Conservation (phyloP, 2,888 invertebrate genomes). For the Oxytorus armatus region DNA sequence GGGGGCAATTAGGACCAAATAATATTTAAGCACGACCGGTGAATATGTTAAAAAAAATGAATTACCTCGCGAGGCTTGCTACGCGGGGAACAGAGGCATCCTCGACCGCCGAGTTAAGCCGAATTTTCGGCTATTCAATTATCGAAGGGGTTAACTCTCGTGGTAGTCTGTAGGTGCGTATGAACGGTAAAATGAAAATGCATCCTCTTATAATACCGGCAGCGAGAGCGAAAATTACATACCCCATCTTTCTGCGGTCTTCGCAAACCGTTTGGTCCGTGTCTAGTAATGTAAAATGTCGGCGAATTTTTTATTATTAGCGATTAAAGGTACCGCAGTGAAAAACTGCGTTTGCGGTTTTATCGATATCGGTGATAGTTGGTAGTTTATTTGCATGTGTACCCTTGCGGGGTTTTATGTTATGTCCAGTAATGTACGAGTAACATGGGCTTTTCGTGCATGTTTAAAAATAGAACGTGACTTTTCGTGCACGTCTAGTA, state of each 20-base stretch:
- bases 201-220: constrained; percentile 29
- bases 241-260: background rate
- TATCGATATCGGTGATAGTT: constrained; percentile 1
- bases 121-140: constrained; percentile 69
- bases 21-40: constrained; percentile 57
- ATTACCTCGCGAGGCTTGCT: constrained; percentile 16
- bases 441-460: no score
- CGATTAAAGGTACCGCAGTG: constrained; percentile 20
- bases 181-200: constrained; percentile 20
- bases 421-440: no score
- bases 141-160: constrained; percentile 56
- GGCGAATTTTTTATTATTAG: background rate
- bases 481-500: no score
- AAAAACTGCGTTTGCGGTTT: constrained; percentile 6
- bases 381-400: no score
- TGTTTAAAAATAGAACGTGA: no score
- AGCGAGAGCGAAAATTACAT: constrained; percentile 38
- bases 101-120: no score
- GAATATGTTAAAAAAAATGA: constrained; percentile 8
- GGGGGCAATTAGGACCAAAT: constrained; percentile 62
- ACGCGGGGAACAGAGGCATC: constrained; percentile 17
- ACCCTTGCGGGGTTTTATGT: no score
- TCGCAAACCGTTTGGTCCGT: background rate
- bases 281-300: constrained; percentile 20
- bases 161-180: background rate